phyloP scores from a whole-genome alignment of 1,140 invertebrate genomes.

The Drosophila yakuba region DNA sequence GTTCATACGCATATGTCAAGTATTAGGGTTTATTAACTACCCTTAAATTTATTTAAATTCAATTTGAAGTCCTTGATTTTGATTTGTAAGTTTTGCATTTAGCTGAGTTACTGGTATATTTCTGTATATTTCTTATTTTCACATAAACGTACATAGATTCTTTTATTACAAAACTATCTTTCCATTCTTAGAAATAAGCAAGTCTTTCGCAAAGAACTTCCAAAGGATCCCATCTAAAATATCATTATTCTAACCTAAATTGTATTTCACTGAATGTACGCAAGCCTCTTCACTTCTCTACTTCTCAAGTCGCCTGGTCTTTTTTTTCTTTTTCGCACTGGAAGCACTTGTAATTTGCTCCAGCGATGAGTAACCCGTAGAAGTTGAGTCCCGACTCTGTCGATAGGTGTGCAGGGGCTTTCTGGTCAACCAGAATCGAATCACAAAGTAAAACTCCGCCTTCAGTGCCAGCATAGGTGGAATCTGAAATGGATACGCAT shows the following conservation, averaged over 20 bases:
- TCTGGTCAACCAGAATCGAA: conserved; percentile 87
- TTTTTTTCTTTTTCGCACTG: conserved; percentile 65
- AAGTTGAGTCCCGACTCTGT: conserved; percentile 68
- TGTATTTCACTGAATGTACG: conserved; percentile 57
- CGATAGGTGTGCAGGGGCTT: conserved; percentile 86
- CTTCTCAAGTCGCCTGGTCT: conserved; percentile 30
- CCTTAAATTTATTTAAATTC: too few relatives aligned
- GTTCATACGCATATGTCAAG: too few relatives aligned
- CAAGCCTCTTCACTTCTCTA: conserved; percentile 27
- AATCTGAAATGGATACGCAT: conserved; percentile 85
- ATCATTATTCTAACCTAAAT: conserved; percentile 24
- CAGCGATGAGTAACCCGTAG: conserved; percentile 71
- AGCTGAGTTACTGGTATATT: too few relatives aligned
- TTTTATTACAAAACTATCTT: too few relatives aligned
- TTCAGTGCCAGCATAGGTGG: conserved; percentile 87
- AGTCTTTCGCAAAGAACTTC: too few relatives aligned
- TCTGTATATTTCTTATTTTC: too few relatives aligned
- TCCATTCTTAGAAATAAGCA: too few relatives aligned
- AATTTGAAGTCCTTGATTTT: too few relatives aligned
- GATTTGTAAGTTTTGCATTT: too few relatives aligned
- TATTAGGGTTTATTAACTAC: too few relatives aligned
- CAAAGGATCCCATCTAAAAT: neutral
- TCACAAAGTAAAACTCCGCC: conserved; percentile 87
- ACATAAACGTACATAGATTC: too few relatives aligned
- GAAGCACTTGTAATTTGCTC: conserved; percentile 43